Evolutionary conservation across 2,888 invertebrate species (phyloP), one percentile per base, ranked within the genome.

Genomic region (Synanthedon tipuliformis): DNA sequence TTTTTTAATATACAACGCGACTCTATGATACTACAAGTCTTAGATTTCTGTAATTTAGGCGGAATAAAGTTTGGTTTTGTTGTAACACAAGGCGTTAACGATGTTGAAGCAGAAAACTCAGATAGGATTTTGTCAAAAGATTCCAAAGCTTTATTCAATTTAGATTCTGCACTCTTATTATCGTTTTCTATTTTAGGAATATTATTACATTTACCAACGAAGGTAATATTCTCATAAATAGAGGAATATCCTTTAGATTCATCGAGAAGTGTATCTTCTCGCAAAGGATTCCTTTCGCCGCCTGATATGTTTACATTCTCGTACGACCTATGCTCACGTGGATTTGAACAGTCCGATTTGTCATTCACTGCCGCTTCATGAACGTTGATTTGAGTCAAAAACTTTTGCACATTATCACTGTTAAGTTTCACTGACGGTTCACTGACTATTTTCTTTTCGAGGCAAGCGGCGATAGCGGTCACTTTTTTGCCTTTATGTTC

Each of bases 21-120:
- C 73, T 91, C 92, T 53, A 92, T 92, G 55, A 91, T 91, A 66
- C 91, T 91, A 71, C 92, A 92, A 61, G 92, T 92, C 69, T 92
- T 91, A 1, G 92, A 91, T 71, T 92, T 92, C 64, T 91, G 89
- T 61, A 92, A 73, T 73, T 89, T 90, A 50, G 90, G 90, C 51
- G 89, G 85, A 62, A 78, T 69, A 57, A 83, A 88, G 61, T 58
- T 62, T 53, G 53, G 64, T 51, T 73, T 78, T 40, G 58, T 59
- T 58, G 72, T 76, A 15, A 72, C 61, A 57, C 74, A 74, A 4
- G 73, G 61, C 50, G 71, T 70, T 40, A 76, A 64, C 18, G 78
- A 75, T 4, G 73, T 62, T 58, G 75, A 73, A 10, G 71, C 58
- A 34, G 83, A 78, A 65, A 87, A 88, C 59, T 87, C 88, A 3